A percentile compares a stretch with the other conserved stretches of the same genome.
Conservation (phyloP, 2,113 vertebrate species). For the Austrofundulus limnaeus region DNA sequence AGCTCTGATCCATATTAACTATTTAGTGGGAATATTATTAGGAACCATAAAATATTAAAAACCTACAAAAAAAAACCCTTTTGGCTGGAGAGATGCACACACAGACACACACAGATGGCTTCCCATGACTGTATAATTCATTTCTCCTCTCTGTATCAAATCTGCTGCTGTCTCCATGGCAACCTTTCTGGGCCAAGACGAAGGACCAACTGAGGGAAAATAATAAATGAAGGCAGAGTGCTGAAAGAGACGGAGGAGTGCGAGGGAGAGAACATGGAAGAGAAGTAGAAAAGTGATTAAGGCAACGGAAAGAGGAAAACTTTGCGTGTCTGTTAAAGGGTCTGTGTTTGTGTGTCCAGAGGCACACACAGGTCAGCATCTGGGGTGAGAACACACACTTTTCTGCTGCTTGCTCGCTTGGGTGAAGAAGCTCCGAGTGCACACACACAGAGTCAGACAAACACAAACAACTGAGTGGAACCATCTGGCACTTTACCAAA, state of each 20-base stretch:
- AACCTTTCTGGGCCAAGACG: slow-evolving; percentile 76
- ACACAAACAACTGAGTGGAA: slow-evolving; percentile 33
- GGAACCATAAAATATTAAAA: slow-evolving; percentile 64
- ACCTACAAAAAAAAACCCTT: slow-evolving; percentile 33
- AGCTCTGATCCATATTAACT: slow-evolving; percentile 34
- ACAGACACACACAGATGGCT: slow-evolving; percentile 32
- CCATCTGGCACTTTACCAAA: slow-evolving; percentile 20
- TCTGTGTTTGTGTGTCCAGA: neutral
- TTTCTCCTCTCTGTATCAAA: slow-evolving; percentile 72
- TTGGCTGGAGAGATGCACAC: slow-evolving; percentile 39
- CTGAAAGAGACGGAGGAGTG: slow-evolving; percentile 24
- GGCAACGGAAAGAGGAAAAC: neutral
- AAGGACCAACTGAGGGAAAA: slow-evolving; percentile 46
- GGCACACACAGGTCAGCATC: neutral
- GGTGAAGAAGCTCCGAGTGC: slow-evolving; percentile 29
- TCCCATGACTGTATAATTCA: slow-evolving; percentile 72
- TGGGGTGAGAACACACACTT: slow-evolving; percentile 10
- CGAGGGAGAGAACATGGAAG: slow-evolving; percentile 4
- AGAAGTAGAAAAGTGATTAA: neutral
- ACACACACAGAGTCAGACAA: slow-evolving; percentile 32
- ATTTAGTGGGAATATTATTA: slow-evolving; percentile 51
- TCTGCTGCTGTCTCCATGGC: slow-evolving; percentile 80
- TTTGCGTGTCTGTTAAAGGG: slow-evolving; percentile 1
- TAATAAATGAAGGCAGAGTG: slow-evolving; percentile 42
- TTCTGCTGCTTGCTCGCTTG: slow-evolving; percentile 8